phyloP scores from a whole-genome alignment of 2,797 vertebrate genomes.

The Mus caroli region DNA sequence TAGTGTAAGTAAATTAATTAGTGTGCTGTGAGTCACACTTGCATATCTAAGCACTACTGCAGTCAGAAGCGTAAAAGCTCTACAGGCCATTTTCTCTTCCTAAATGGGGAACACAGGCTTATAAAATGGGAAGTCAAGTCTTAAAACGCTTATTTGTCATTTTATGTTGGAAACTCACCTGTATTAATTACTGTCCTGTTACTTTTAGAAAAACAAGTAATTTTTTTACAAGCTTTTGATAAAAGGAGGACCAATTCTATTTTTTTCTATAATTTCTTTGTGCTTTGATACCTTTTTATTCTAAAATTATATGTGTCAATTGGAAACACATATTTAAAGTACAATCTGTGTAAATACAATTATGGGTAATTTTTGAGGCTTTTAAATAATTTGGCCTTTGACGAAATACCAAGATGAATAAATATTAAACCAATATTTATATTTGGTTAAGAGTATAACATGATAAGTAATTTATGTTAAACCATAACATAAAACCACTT shows the following conservation, averaged over 20 bases:
- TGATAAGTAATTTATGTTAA: slow-evolving; percentile 18
- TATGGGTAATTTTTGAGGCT: not conserved
- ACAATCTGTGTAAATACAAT: slow-evolving; percentile 17
- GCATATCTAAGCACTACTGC: slow-evolving; percentile 70
- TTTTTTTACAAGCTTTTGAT: not conserved
- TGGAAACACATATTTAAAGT: slow-evolving; percentile 1
- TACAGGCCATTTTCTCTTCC: not conserved
- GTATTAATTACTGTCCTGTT: slow-evolving; percentile 18
- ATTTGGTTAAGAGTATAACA: slow-evolving; percentile 42
- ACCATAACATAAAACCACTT: slow-evolving; percentile 10
- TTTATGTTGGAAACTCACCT: slow-evolving; percentile 41
- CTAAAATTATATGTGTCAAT: slow-evolving; percentile 23
- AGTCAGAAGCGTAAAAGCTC: slow-evolving; percentile 51
- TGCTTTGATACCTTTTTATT: not conserved
- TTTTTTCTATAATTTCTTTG: not conserved
- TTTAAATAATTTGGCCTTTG: slow-evolving; percentile 55
- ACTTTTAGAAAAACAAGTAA: slow-evolving; percentile 40
- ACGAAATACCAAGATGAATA: slow-evolving; percentile 47
- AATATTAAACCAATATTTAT: slow-evolving; percentile 52
- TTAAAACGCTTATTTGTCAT: slow-evolving; percentile 48
- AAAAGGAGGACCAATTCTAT: not conserved
- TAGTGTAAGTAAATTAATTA: not conserved
- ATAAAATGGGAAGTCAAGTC: slow-evolving; percentile 11
- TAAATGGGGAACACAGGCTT: slow-evolving; percentile 48
- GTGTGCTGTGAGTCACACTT: slow-evolving; percentile 52